Evolutionary conservation across 2,888 invertebrate species (phyloP).

Genomic region (Morinoia aosen): DNA sequence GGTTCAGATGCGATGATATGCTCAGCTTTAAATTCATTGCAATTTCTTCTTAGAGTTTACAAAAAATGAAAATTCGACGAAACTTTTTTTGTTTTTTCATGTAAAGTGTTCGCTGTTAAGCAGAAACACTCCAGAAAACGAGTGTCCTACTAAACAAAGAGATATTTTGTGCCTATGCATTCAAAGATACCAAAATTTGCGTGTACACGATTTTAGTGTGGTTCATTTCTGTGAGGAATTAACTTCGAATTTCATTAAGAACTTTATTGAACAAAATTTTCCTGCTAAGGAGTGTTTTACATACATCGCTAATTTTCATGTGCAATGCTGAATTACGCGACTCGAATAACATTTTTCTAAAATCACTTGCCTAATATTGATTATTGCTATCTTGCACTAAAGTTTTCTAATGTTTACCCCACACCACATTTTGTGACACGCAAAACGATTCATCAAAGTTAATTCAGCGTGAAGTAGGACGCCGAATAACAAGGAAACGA

Average conservation of each 20-base stretch:
- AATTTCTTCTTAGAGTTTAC: not conserved
- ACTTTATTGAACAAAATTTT: not conserved
- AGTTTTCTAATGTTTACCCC: too few relatives aligned
- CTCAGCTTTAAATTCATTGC: not conserved
- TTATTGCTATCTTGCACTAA: too few relatives aligned
- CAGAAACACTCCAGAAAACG: not conserved
- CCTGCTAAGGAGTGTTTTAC: too few relatives aligned
- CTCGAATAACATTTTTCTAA: too few relatives aligned
- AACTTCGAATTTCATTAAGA: not conserved
- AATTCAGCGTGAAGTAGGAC: too few relatives aligned
- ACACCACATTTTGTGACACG: too few relatives aligned
- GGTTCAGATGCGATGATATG: not conserved
- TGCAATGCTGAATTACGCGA: too few relatives aligned
- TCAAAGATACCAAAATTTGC: not conserved
- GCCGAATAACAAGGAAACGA: too few relatives aligned
- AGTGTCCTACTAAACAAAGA: not conserved
- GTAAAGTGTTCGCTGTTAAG: not conserved
- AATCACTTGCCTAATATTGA: too few relatives aligned
- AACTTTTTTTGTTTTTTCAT: not conserved
- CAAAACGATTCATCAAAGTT: too few relatives aligned
- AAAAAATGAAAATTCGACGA: not conserved
- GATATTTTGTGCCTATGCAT: not conserved
- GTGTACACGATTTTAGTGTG: not conserved
- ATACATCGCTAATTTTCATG: too few relatives aligned
- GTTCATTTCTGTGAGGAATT: not conserved